Base-by-base conservation (phyloP, 2,113 vertebrate species). In the Fulica atra region DNA sequence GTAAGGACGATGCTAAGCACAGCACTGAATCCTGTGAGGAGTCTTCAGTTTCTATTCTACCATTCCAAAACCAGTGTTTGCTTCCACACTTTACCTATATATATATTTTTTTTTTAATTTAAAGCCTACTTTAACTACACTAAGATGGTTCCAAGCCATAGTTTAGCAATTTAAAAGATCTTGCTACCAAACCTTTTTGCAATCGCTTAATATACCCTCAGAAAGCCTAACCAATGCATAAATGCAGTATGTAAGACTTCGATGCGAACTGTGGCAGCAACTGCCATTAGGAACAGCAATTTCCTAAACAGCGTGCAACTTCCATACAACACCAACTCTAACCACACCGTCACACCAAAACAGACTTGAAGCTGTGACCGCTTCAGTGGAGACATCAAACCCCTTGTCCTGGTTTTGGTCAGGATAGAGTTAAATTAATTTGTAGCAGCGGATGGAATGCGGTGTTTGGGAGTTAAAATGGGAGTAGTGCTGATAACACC, bases 291-390 rank as follows among this genome's bases (percentile, higher is more conserved):
- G 5, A 60, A 60, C 11, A 20, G 3, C 0, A 7, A 26, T 42
- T n/a, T 78, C 42, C 64, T 25, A 18, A 88, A 50, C 35, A 57
- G 44, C 0, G 4, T 13, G 18, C 25, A 69, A 31, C 9, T 65
- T 61, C 3, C 0, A 44, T 33, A 10, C 46, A 53, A 4, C 36
- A 31, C 9, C 38, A 46, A 28, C 8, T 6, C 4, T 5, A 24
- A 35, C 4, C 4, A 4, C 4, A 40, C 16, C 35, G 20, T 46
- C 8, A 44, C 8, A 38, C 1, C 3, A 21, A 76, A 85, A 82
- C 2, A 2, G 10, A 3, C 21, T 54, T 29, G 6, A 24, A 59
- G 11, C 1, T 25, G 56, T 2, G 24, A 26, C 3, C 0, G 0
- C 38, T 84, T 18, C 61, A 60, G 48, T 19, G 4, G 21, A 3